phyloP scores from a whole-genome alignment of 53 echinoderm and acorn worm genomes.

The Holothuria scabra region DNA sequence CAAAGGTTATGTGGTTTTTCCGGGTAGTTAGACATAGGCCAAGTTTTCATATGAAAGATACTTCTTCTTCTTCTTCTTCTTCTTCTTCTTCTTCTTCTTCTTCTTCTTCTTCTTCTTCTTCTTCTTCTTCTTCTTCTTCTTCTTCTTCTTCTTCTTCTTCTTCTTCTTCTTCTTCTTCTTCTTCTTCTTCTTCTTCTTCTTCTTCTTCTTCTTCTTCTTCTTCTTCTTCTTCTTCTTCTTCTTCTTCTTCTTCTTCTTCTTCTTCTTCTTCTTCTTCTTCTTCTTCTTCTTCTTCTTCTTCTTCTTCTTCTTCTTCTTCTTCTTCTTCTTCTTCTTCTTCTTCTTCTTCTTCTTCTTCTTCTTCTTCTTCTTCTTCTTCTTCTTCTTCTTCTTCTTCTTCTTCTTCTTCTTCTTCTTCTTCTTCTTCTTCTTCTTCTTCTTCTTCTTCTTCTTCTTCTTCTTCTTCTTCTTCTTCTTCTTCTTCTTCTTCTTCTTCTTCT shows the following conservation, averaged over 20 bases:
- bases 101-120: constrained; percentile 41
- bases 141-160: constrained; percentile 41
- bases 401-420: constrained; percentile 41
- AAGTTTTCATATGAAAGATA: neutral
- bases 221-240: constrained; percentile 41
- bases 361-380: constrained; percentile 41
- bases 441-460: constrained; percentile 41
- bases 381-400: constrained; percentile 41
- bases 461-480: constrained; percentile 41
- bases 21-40: too few species aligned
- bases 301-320: constrained; percentile 41
- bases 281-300: constrained; percentile 41
- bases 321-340: constrained; percentile 41
- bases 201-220: constrained; percentile 41
- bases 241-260: constrained; percentile 41
- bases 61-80: constrained; percentile 4
- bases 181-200: constrained; percentile 41
- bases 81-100: constrained; percentile 39
- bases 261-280: constrained; percentile 41
- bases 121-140: constrained; percentile 41
- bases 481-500: constrained; percentile 31
- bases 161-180: constrained; percentile 41
- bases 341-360: constrained; percentile 41
- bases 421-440: constrained; percentile 41
- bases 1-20: too few species aligned